A percentile compares a stretch with the other conserved stretches of the same genome.
Evolutionary conservation across 2,113 vertebrate species (phyloP).

Genomic region (Marmota monax): DNA sequence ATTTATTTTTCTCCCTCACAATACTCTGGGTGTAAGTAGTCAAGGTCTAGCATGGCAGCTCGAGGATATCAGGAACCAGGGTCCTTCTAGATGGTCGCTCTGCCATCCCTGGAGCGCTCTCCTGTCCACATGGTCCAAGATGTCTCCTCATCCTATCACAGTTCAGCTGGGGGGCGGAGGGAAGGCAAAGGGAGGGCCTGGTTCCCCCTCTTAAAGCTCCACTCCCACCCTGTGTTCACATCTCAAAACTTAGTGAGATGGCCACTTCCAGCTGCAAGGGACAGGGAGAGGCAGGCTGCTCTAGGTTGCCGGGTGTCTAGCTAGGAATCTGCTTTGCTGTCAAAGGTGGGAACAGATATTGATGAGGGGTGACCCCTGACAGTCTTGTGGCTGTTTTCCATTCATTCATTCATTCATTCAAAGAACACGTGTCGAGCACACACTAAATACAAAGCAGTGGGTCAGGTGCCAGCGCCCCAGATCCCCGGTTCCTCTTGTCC

Average conservation of each 20-base stretch:
- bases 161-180: background rate
- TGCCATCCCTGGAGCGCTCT: background rate
- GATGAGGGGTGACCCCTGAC: background rate
- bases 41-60: background rate
- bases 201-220: background rate
- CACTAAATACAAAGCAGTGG: background rate
- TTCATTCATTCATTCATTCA: background rate
- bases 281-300: background rate
- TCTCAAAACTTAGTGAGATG: background rate
- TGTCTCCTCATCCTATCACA: background rate
- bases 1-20: background rate
- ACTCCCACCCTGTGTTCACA: background rate
- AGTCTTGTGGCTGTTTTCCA: background rate
- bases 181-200: background rate
- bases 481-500: background rate
- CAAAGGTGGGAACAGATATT: background rate
- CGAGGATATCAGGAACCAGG: background rate
- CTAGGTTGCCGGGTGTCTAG: background rate
- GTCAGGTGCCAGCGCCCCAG: background rate
- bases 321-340: background rate
- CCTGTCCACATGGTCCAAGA: background rate
- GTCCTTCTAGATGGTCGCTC: background rate
- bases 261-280: background rate
- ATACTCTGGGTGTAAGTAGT: background rate
- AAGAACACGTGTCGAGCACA: background rate